phyloP scores from a whole-genome alignment of 2,888 invertebrate genomes.

The Escarpia spicata region DNA sequence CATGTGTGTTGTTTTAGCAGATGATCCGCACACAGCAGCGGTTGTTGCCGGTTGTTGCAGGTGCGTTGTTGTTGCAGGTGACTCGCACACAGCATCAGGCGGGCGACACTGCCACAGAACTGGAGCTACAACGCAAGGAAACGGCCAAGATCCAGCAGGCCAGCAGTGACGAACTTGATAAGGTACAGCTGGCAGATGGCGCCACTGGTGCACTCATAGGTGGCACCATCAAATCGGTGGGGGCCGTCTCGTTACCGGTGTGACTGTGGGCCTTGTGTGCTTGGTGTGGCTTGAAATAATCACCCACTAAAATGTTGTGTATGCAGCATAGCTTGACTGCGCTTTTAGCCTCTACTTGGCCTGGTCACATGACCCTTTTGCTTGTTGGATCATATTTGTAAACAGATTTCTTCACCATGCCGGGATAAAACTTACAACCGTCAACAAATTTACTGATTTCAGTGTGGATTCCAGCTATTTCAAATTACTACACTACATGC shows the following conservation, averaged over 20 bases:
- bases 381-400: neutral
- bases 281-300: slow-evolving; percentile 16
- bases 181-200: slow-evolving; percentile 46
- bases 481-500: neutral
- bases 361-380: neutral
- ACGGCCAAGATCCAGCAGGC: slow-evolving; percentile 50
- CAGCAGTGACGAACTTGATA: slow-evolving; percentile 58
- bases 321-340: neutral
- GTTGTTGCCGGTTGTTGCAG: neutral
- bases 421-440: neutral
- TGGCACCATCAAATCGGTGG: neutral
- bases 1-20: no score
- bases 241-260: neutral
- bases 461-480: neutral
- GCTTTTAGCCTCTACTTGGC: neutral
- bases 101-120: slow-evolving; percentile 53
- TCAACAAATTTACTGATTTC: neutral
- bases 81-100: slow-evolving; percentile 56
- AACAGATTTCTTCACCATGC: neutral
- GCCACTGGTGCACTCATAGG: neutral
- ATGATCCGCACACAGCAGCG: neutral
- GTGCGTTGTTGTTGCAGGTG: slow-evolving; percentile 34
- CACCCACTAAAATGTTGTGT: neutral
- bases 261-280: neutral
- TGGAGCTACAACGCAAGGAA: slow-evolving; percentile 54